These are phyloP conservation scores for Halyomorpha halys DNA, from an alignment of 1,140 invertebrate genomes.

Conservation along the genomic window DNA sequence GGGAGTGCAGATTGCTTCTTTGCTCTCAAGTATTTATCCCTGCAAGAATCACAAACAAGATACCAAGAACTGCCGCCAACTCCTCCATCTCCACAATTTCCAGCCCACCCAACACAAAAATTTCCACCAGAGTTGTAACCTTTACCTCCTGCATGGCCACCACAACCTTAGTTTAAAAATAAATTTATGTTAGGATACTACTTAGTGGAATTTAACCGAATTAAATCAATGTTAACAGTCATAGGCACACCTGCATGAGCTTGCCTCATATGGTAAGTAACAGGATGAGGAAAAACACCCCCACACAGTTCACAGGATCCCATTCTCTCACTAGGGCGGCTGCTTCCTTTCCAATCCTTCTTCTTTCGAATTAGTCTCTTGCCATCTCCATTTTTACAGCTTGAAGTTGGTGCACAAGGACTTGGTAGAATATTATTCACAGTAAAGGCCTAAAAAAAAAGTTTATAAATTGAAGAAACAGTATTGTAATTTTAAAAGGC, in stretches of 20 bases:
- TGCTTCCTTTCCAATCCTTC: constrained; percentile 42
- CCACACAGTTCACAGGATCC: constrained; percentile 82
- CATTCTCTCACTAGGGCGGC: constrained; percentile 39
- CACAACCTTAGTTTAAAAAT: constrained; percentile 60
- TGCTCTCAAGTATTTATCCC: constrained; percentile 64
- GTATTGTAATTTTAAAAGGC: too few relatives aligned
- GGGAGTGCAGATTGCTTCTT: constrained; percentile 38
- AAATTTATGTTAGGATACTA: too few relatives aligned
- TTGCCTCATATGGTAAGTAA: constrained; percentile 85
- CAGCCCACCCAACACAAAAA: constrained; percentile 66
- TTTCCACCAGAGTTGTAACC: constrained; percentile 79
- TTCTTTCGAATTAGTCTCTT: constrained; percentile 43
- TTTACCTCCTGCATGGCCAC: constrained; percentile 70
- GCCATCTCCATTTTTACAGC: constrained; percentile 15
- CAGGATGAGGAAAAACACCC: constrained; percentile 58
- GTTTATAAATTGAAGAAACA: background rate
- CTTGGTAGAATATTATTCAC: constrained; percentile 38
- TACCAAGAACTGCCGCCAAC: constrained; percentile 80
- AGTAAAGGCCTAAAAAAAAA: constrained; percentile 28
- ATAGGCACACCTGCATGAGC: constrained; percentile 45
- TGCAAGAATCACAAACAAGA: constrained; percentile 77
- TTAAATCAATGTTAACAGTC: background rate
- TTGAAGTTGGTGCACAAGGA: constrained; percentile 33
- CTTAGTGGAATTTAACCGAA: too few relatives aligned
- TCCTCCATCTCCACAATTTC: constrained; percentile 79